A percentile compares a stretch with the other conserved stretches of the same genome.
These are phyloP conservation scores for Carterocephalus palaemon DNA, from an alignment of 2,888 invertebrate species.

Conservation along the genomic window DNA sequence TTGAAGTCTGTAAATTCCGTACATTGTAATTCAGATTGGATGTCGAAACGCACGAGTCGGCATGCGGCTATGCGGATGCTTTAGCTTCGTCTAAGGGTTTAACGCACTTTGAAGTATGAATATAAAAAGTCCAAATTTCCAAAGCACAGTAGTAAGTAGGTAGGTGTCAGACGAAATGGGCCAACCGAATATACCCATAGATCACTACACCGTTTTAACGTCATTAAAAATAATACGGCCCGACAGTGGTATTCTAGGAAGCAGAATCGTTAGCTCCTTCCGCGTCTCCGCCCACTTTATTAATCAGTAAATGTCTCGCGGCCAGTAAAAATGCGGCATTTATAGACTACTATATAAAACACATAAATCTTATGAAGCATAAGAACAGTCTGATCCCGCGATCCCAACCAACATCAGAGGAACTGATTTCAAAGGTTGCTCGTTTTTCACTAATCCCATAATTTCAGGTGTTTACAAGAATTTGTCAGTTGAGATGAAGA, in stretches of 20 bases:
- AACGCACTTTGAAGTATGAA: constrained; percentile 43
- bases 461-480: constrained; percentile 67
- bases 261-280: constrained; percentile 60
- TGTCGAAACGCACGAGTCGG: constrained; percentile 70
- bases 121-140: constrained; percentile 27
- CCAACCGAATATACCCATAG: constrained; percentile 16
- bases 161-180: constrained; percentile 14
- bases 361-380: constrained; percentile 66
- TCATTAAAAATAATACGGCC: constrained; percentile 27
- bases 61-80: constrained; percentile 69
- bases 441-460: constrained; percentile 67
- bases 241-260: constrained; percentile 54
- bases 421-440: constrained; percentile 67
- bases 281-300: constrained; percentile 71
- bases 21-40: constrained; percentile 75
- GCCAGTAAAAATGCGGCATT: constrained; percentile 71
- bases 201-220: constrained; percentile 26
- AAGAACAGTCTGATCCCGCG: constrained; percentile 54
- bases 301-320: constrained; percentile 73
- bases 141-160: constrained; percentile 1
- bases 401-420: constrained; percentile 62
- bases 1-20: constrained; percentile 64
- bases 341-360: constrained; percentile 71
- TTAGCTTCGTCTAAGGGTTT: constrained; percentile 36
- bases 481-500: constrained; percentile 48